These are phyloP conservation scores for Pangasius krempfi DNA, from an alignment of 2,797 vertebrate species.

Conservation along the genomic window DNA sequence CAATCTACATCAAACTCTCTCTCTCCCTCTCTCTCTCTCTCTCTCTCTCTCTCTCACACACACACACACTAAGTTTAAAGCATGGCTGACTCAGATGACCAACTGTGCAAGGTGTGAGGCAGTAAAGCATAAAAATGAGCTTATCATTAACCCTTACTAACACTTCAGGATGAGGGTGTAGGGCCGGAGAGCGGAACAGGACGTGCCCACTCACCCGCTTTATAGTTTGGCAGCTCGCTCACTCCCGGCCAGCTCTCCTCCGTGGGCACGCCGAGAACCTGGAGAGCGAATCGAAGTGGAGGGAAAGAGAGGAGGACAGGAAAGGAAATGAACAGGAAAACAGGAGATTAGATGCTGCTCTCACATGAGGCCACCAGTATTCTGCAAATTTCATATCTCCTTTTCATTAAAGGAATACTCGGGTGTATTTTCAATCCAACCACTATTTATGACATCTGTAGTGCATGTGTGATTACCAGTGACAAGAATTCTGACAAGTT, in stretches of 20 bases:
- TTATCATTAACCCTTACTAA: slow-evolving; percentile 30
- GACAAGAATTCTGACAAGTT: not conserved
- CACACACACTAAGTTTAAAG: slow-evolving; percentile 22
- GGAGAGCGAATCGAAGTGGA: slow-evolving; percentile 62
- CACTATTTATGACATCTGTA: not conserved
- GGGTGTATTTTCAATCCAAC: not conserved
- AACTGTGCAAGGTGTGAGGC: slow-evolving; percentile 1
- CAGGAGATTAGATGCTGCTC: not conserved
- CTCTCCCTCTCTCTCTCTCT: not conserved
- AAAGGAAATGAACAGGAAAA: slow-evolving; percentile 11
- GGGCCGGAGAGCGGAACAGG: slow-evolving; percentile 29
- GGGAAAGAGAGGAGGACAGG: slow-evolving; percentile 50
- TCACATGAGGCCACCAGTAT: not conserved
- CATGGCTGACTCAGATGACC: slow-evolving; percentile 24
- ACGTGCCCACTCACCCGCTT: slow-evolving; percentile 73
- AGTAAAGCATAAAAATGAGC: slow-evolving; percentile 30
- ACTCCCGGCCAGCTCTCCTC: slow-evolving; percentile 89
- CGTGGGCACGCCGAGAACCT: slow-evolving; percentile 84
- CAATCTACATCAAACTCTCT: not conserved
- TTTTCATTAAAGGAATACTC: not conserved
- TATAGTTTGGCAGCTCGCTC: slow-evolving; percentile 81
- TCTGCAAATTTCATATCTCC: too few relatives aligned
- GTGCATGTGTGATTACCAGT: not conserved
- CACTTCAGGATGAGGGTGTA: not conserved
- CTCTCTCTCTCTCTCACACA: too few relatives aligned